Conservation (phyloP, 1,140 invertebrate genomes). For the Cotesia chilonis region DNA sequence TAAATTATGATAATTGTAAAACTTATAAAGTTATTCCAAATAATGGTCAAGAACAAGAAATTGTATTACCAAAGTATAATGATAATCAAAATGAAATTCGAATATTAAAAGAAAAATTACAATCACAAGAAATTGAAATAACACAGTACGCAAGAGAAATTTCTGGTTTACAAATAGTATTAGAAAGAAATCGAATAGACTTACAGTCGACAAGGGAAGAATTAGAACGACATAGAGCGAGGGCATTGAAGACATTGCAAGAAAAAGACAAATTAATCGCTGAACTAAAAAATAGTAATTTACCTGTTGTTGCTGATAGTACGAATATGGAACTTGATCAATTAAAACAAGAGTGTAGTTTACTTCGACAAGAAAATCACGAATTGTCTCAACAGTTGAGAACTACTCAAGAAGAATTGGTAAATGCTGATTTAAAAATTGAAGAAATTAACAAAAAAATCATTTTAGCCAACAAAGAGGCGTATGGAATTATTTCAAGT, state of each 20-base stretch:
- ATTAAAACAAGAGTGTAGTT: conserved; percentile 70
- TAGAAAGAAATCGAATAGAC: conserved; percentile 70
- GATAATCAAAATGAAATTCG: conserved; percentile 58
- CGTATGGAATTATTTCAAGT: conserved; percentile 68
- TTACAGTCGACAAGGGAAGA: conserved; percentile 69
- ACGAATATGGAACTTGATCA: conserved; percentile 64
- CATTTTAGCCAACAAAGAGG: conserved; percentile 54
- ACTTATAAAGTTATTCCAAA: conserved; percentile 41
- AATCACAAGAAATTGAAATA: conserved; percentile 54
- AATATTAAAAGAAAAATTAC: conserved; percentile 53
- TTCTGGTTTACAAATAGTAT: conserved; percentile 60
- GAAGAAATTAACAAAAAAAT: conserved; percentile 59
- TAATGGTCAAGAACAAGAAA: conserved; percentile 49
- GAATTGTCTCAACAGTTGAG: conserved; percentile 67
- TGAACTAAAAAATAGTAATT: conserved; percentile 68
- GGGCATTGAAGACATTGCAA: conserved; percentile 78
- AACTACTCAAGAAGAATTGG: conserved; percentile 68
- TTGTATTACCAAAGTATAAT: conserved; percentile 51
- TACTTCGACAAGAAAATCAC: conserved; percentile 71
- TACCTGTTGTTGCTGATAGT: conserved; percentile 53
- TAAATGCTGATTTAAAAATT: conserved; percentile 61
- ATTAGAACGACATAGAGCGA: conserved; percentile 74
- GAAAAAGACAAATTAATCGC: conserved; percentile 81
- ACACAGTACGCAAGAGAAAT: conserved; percentile 52
- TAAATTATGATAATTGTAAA: conserved; percentile 29